These are phyloP conservation scores for Protophormia terraenovae DNA, from an alignment of 2,888 invertebrate genomes.

Conservation along the genomic window DNA sequence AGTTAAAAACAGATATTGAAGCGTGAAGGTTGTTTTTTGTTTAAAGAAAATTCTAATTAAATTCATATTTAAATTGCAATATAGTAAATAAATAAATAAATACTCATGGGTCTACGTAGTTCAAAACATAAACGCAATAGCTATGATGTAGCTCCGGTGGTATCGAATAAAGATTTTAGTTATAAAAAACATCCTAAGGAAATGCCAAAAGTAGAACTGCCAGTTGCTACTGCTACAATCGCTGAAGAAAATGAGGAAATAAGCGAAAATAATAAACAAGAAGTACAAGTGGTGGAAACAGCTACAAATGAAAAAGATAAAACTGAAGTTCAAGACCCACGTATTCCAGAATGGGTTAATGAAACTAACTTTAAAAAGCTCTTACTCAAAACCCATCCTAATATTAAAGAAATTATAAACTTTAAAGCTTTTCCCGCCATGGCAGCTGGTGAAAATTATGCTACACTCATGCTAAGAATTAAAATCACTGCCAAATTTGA, in stretches of 20 bases:
- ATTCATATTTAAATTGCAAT: background rate
- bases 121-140: constrained; percentile 68
- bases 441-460: constrained; percentile 76
- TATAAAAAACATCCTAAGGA: constrained; percentile 11
- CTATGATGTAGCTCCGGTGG: constrained; percentile 66
- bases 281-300: background rate
- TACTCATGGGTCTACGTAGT: constrained; percentile 69
- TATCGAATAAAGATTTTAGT: constrained; percentile 44
- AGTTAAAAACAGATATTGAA: constrained; percentile 33
- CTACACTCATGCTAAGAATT: constrained; percentile 74
- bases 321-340: background rate
- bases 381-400: constrained; percentile 65
- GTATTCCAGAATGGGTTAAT: constrained; percentile 73
- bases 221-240: background rate
- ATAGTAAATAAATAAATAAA: background rate
- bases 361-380: constrained; percentile 72
- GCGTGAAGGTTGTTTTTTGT: constrained; percentile 18
- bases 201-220: constrained; percentile 13
- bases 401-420: constrained; percentile 69
- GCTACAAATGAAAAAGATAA: background rate
- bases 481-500: constrained; percentile 71
- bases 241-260: background rate
- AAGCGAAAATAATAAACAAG: background rate
- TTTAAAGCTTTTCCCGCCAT: constrained; percentile 71
- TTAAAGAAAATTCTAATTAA: background rate